Evolutionary conservation across 2,888 invertebrate genomes (phyloP).

Genomic region (Galerucella nymphaeae): DNA sequence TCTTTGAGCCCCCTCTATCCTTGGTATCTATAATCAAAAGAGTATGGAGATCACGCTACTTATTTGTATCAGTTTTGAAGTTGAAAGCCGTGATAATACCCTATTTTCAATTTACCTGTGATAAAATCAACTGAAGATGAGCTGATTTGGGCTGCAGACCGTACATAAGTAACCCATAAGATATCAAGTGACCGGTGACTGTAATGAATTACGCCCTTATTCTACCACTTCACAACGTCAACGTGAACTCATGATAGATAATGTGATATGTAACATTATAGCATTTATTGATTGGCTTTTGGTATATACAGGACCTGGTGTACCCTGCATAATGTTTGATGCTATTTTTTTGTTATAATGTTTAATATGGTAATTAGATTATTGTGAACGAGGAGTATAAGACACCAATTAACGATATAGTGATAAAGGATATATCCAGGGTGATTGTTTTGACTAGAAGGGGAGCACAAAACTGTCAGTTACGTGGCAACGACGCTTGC

Average conservation of each 20-base stretch:
- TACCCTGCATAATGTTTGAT: background rate
- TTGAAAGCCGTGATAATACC: too few relatives aligned
- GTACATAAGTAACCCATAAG: conserved; percentile 13
- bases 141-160: background rate
- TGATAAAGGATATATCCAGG: conserved; percentile 25
- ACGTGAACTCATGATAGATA: conserved; percentile 51
- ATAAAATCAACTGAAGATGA: conserved; percentile 4
- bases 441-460: conserved; percentile 17
- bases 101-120: background rate
- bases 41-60: too few relatives aligned
- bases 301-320: too few relatives aligned
- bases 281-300: conserved; percentile 13
- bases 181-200: conserved; percentile 12
- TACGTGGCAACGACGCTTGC: conserved; percentile 54
- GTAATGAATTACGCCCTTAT: conserved; percentile 54
- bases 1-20: too few relatives aligned
- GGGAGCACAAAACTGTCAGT: conserved; percentile 33
- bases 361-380: background rate
- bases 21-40: too few relatives aligned
- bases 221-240: conserved; percentile 50
- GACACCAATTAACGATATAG: conserved; percentile 11
- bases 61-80: too few relatives aligned
- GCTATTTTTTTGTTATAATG: background rate
- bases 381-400: background rate
- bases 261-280: conserved; percentile 54